Base-by-base conservation (phyloP, 2,113 vertebrate genomes). In the Rhadina sibilatrix region DNA sequence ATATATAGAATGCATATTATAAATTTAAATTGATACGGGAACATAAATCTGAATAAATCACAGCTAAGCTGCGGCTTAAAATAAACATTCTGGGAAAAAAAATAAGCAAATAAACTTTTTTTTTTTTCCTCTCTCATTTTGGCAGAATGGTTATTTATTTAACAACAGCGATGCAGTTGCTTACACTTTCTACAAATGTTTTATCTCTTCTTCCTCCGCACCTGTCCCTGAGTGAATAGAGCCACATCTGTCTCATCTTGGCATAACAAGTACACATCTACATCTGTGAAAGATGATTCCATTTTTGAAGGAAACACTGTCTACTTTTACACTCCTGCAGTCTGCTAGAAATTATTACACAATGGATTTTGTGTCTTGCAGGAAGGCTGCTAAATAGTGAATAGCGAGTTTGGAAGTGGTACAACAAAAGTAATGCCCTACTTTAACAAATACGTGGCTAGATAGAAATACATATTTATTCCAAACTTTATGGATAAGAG, bases 181-280 rank as follows among this genome's bases (percentile, higher is more conserved):
- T 98, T 98, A 98, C 97, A 98, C 96, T 98, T 97, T 97, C 96
- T 97, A 97, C 98, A 98, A 98, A 98, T 98, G 98, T 98, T 98
- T 98, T 98, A 98, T 98, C 98, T 98, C 97, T 97, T 97, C 98
- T 98, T 98, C 98, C 97, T 97, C 97, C 97, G 98, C 98, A 98
- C 98, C 98, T 98, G 98, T 98, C 98, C 97, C 98, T 97, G 94
- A 98, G 98, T 98, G 98, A 98, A 98, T 98, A 98, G 98, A 98
- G 95, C 95, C 98, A 98, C 98, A 98, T 98, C 98, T 98, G 98
- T 98, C 98, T 98, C 98, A 96, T 98, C 98, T 98, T 98, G 98
- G 98, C 98, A 98, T 98, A 97, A 98, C 97, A 98, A 98, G 97
- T 90, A 97, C 95, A 97, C 96, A 98, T 97, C 98, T 98, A 98